These are phyloP conservation scores for Oncorhynchus gorbuscha DNA, from an alignment of 2,113 vertebrate genomes.

Conservation along the genomic window DNA sequence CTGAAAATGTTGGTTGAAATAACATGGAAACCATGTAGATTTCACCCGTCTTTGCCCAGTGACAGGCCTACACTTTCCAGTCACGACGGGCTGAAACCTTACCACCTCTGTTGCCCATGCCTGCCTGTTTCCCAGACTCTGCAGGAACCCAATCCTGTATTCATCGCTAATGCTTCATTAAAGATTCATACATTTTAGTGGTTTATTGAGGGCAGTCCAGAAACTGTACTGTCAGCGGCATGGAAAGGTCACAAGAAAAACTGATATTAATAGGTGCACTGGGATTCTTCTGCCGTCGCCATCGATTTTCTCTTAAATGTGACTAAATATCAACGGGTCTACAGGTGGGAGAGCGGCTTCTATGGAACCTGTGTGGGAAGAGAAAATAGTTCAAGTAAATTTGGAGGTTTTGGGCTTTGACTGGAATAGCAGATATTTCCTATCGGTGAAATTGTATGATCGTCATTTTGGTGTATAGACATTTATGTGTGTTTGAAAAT, in stretches of 20 bases:
- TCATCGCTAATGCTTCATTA: slow-evolving; percentile 47
- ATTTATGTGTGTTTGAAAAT: background rate
- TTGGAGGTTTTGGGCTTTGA: background rate
- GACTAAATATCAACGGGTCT: slow-evolving; percentile 61
- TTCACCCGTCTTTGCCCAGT: too few species aligned
- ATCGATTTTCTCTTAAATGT: slow-evolving; percentile 58
- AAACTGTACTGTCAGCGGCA: slow-evolving; percentile 62
- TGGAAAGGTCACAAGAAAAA: slow-evolving; percentile 65
- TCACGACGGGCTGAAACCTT: background rate
- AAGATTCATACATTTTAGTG: slow-evolving; percentile 48
- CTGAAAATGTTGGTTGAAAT: too few species aligned
- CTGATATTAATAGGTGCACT: slow-evolving; percentile 54
- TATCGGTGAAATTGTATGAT: background rate
- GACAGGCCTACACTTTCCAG: background rate
- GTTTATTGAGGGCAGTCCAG: slow-evolving; percentile 57
- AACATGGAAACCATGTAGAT: too few species aligned
- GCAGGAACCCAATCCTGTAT: slow-evolving; percentile 26
- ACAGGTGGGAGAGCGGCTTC: background rate
- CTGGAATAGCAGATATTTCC: background rate
- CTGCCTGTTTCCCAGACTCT: background rate
- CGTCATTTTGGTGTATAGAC: background rate
- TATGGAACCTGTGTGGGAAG: background rate
- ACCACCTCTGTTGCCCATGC: background rate
- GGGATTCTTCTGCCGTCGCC: slow-evolving; percentile 33
- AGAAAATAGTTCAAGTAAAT: background rate